These are phyloP conservation scores for Pomatorhinus ruficollis DNA, from an alignment of 2,113 vertebrate genomes.

Conservation along the genomic window DNA sequence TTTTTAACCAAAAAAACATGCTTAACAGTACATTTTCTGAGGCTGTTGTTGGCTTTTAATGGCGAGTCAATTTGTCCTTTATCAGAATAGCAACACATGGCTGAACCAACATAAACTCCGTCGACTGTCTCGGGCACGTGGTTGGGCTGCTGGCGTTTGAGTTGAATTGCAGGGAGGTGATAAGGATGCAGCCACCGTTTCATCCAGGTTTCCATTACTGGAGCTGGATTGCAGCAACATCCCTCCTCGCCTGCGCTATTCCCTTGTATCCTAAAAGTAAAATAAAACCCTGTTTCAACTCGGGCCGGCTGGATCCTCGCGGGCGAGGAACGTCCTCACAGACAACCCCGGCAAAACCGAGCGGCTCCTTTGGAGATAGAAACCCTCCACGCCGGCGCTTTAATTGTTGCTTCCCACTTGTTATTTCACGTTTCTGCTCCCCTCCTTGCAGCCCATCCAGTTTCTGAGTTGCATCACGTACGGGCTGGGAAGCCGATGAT, in stretches of 20 bases:
- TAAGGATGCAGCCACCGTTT: slow-evolving; percentile 48
- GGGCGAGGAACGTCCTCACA: not conserved
- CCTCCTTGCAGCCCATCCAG: slow-evolving; percentile 20
- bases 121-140: not conserved
- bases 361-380: not conserved
- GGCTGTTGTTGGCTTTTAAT: slow-evolving; percentile 8
- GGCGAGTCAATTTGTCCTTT: slow-evolving; percentile 31
- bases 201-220: slow-evolving; percentile 48
- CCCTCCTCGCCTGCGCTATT: not conserved
- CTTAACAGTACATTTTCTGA: slow-evolving; percentile 4
- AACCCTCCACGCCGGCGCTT: not conserved
- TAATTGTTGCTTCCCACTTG: not conserved
- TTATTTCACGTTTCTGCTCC: not conserved
- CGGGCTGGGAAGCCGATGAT: not conserved
- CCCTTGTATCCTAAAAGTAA: not conserved
- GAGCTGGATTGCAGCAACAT: slow-evolving; percentile 4
- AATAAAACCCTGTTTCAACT: not conserved
- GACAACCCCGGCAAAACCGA: not conserved
- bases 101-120: slow-evolving; percentile 34
- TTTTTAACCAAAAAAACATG: not conserved
- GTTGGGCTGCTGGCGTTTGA: not conserved
- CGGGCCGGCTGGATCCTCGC: not conserved
- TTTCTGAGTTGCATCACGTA: slow-evolving; percentile 54
- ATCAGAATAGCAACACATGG: slow-evolving; percentile 57
- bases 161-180: slow-evolving; percentile 41